Evolutionary conservation across 2,797 vertebrate species (phyloP).

Genomic region (Chaenodraco wilsoni): DNA sequence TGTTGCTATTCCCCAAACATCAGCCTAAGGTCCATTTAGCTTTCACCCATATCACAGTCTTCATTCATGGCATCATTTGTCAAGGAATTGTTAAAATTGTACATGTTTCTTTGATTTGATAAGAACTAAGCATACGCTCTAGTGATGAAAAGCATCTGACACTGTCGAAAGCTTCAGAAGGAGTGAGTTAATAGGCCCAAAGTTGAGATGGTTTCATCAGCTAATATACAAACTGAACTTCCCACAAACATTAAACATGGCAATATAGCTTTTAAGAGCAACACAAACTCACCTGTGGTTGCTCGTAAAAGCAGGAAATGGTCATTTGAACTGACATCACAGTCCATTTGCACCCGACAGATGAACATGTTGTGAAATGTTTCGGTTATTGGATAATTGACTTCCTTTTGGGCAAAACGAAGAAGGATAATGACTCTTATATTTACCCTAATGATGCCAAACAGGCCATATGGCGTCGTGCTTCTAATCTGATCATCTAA

Average conservation of each 20-base stretch:
- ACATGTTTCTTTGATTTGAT: conserved; percentile 10
- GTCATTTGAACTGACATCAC: neutral
- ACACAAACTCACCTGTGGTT: neutral
- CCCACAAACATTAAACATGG: neutral
- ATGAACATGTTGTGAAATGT: neutral
- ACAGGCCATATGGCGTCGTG: conserved; percentile 42
- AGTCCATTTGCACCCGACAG: neutral
- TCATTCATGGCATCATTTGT: conserved; percentile 25
- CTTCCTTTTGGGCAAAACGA: conserved; percentile 31
- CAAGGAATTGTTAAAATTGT: neutral
- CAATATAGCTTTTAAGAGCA: neutral
- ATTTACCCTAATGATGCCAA: conserved; percentile 39
- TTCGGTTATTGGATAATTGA: conserved; percentile 29
- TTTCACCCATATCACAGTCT: conserved; percentile 16
- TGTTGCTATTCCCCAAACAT: too few relatives aligned
- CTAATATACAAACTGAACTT: neutral
- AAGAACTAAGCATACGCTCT: neutral
- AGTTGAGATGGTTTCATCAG: neutral
- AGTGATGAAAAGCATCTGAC: conserved; percentile 7
- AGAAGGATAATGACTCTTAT: conserved; percentile 13
- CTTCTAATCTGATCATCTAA: conserved; percentile 31
- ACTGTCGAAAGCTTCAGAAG: conserved; percentile 13
- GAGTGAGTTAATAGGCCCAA: neutral
- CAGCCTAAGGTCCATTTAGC: neutral
- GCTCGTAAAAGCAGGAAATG: neutral